Percentiles rank a stretch among this genome's conserved stretches.
Conservation (phyloP, 2,113 vertebrate genomes). For the Argyrosomus japonicus region DNA sequence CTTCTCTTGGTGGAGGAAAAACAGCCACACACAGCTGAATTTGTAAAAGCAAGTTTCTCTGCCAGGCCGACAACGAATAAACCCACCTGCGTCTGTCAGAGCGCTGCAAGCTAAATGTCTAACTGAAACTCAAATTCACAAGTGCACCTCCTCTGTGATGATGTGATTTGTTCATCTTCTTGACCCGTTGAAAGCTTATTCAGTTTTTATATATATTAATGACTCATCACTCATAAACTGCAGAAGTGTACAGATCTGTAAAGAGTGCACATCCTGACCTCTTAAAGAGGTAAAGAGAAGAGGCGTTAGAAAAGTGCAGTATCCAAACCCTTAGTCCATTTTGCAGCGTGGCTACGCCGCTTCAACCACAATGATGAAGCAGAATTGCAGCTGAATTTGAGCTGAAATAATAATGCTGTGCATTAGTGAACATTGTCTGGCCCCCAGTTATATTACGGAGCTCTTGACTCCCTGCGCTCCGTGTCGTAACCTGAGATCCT, state of each 20-base stretch:
- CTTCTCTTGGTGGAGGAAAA: constrained; percentile 15
- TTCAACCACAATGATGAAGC: background rate
- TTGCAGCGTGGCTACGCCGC: background rate
- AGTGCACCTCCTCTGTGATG: background rate
- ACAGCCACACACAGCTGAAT: background rate
- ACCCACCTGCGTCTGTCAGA: constrained; percentile 3
- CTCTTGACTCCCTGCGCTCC: no score
- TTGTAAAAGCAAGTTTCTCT: background rate
- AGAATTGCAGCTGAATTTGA: background rate
- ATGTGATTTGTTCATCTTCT: background rate
- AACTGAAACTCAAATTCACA: background rate
- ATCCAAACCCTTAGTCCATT: background rate
- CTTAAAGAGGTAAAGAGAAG: no score
- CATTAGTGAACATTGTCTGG: background rate
- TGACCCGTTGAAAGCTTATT: background rate
- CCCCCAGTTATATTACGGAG: no score
- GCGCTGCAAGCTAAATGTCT: background rate
- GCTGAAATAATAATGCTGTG: background rate
- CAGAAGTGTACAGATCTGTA: background rate
- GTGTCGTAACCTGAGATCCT: no score
- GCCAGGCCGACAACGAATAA: background rate
- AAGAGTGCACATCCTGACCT: background rate
- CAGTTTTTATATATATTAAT: background rate
- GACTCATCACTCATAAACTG: background rate
- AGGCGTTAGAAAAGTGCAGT: no score